A percentile compares a stretch with the other conserved stretches of the same genome.
These are phyloP conservation scores for Pipistrellus nathusii DNA, from an alignment of 2,797 vertebrate species.

Conservation along the genomic window DNA sequence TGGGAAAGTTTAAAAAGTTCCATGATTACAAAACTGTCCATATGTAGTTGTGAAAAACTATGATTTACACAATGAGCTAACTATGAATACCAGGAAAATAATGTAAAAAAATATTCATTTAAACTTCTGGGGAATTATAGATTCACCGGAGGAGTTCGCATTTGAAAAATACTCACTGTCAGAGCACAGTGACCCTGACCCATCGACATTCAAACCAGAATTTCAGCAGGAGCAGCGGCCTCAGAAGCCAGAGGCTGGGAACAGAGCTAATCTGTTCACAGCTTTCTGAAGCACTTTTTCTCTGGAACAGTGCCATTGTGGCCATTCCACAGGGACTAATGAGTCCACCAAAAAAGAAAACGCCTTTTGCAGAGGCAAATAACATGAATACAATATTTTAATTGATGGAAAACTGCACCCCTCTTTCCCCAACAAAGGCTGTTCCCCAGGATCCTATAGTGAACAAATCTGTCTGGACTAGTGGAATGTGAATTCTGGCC, in stretches of 20 bases:
- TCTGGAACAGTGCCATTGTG: slow-evolving; percentile 44
- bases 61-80: slow-evolving; percentile 15
- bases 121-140: background rate
- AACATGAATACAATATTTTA: slow-evolving; percentile 66
- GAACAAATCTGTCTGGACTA: slow-evolving; percentile 69
- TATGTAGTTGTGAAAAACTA: background rate
- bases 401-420: slow-evolving; percentile 58
- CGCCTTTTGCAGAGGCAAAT: slow-evolving; percentile 43
- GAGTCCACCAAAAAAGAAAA: slow-evolving; percentile 45
- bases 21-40: background rate
- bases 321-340: background rate
- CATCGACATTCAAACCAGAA: slow-evolving; percentile 33
- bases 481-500: slow-evolving; percentile 66
- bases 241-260: background rate
- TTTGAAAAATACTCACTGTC: slow-evolving; percentile 52
- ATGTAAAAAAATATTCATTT: background rate
- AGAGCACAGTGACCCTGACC: slow-evolving; percentile 1
- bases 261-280: slow-evolving; percentile 49
- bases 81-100: background rate
- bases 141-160: background rate
- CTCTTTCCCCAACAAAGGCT: slow-evolving; percentile 60
- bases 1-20: background rate
- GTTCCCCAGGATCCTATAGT: slow-evolving; percentile 47
- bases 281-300: slow-evolving; percentile 27
- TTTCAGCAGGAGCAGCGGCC: background rate